Conservation (phyloP, 2,113 vertebrate genomes). For the Charadrius vociferus region DNA sequence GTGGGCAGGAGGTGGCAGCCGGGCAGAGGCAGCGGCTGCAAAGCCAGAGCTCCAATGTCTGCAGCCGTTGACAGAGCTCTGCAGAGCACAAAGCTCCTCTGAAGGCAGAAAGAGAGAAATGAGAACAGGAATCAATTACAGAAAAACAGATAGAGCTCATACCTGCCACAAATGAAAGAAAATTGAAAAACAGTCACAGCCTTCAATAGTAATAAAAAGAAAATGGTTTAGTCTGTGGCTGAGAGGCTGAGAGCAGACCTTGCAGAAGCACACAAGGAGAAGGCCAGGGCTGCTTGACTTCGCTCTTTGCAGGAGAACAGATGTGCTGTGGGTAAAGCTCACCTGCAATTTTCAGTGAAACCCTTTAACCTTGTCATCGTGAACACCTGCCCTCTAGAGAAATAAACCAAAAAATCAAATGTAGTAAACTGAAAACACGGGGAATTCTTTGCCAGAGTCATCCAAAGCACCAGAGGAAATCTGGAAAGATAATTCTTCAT, state of each 20-base stretch:
- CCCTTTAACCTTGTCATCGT: background rate
- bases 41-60: background rate
- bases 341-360: background rate
- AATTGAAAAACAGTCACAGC: constrained; percentile 58
- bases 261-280: background rate
- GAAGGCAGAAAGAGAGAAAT: constrained; percentile 44
- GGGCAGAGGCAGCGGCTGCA: background rate
- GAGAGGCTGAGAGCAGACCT: background rate
- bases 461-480: background rate
- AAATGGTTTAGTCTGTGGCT: background rate
- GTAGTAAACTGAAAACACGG: background rate
- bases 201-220: constrained; percentile 44
- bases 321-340: background rate
- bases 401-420: background rate
- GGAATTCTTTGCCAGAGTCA: background rate
- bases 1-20: background rate
- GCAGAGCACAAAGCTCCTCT: background rate
- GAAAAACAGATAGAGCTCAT: constrained; percentile 48
- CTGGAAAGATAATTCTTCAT: background rate
- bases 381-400: background rate
- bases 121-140: constrained; percentile 64
- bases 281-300: background rate
- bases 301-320: background rate
- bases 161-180: constrained; percentile 50
- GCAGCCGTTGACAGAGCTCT: constrained; percentile 23